Evolutionary conservation across 2,797 vertebrate genomes (phyloP), one percentile per base, ranked within the genome.

Genomic region (Rachycentron canadum): DNA sequence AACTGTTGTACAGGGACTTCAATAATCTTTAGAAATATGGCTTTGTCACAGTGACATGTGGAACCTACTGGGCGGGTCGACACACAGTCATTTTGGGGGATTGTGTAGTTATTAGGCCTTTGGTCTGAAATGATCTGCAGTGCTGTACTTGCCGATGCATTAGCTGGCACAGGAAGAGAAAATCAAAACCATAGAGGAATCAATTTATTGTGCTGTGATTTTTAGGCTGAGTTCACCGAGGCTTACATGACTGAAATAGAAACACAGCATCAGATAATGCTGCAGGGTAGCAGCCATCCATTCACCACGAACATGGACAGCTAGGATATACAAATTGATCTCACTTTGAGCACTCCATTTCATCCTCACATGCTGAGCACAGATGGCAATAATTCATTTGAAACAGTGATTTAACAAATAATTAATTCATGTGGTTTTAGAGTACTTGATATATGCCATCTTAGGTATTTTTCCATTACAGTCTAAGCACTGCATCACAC

Each of bases 191-290:
- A 74, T 53, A 62, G 66, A 88, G 82, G 78, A 91, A 93, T 93
- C 88, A 79, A 93, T 92, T 76, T 84, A 77, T 86, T 79, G 84
- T 75, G 73, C 69, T 76, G 72, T 74, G 73, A 81, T 74, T 73
- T 73, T 78, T n/a, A 56, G 76, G 59, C 74, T 81, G 76, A 45
- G 68, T 77, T 82, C 84, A 63, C 71, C n/a, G 3, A 87, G 64
- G 78, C 88, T 84, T 69, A 66, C 85, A 65, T 41, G 87, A 89
- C 88, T 83, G 85, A 92, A 93, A 93, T 93, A 88, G 92, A 89
- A 91, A 83, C 72, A 50, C 58, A 62, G 87, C 80, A 75, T 91
- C 87, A 75, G 82, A 91, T 91, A 91, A 74, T 60, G 87, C 93
- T 92, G 86, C 85, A 81, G 90, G 92, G 87, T 76, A 72, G 49